Evolutionary conservation across 2,797 vertebrate species (phyloP).

Genomic region (Varecia variegata): DNA sequence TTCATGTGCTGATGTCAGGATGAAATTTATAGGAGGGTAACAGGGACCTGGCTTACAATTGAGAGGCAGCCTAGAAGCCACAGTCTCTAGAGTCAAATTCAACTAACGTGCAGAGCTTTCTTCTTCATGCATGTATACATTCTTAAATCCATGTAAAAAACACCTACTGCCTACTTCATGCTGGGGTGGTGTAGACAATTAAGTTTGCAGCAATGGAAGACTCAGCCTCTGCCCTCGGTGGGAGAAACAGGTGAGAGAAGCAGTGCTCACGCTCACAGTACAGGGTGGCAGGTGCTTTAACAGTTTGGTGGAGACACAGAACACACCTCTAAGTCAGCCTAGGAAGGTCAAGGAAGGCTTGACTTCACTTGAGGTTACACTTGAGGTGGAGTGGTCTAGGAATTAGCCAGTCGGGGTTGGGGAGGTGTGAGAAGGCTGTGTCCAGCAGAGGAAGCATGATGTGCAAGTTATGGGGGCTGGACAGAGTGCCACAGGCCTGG

Average conservation of each 20-base stretch:
- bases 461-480: not conserved
- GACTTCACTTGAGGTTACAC: not conserved
- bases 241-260: not conserved
- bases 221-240: not conserved
- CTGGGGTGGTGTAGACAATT: not conserved
- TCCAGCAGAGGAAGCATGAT: not conserved
- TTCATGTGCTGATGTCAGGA: not conserved
- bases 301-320: accelerated
- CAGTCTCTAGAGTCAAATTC: not conserved
- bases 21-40: not conserved
- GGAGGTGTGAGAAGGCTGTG: not conserved
- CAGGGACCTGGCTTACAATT: not conserved
- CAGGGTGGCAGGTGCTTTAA: no score
- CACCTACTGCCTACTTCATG: not conserved
- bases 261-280: not conserved
- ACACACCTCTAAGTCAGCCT: not conserved
- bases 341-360: not conserved
- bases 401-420: not conserved
- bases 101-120: not conserved
- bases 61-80: not conserved
- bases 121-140: not conserved
- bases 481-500: no score
- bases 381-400: not conserved
- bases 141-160: not conserved
- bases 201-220: not conserved